Percentiles rank a stretch among this genome's conserved stretches.
phyloP scores from a whole-genome alignment of 2,113 vertebrate genomes.

The Callipepla squamata region DNA sequence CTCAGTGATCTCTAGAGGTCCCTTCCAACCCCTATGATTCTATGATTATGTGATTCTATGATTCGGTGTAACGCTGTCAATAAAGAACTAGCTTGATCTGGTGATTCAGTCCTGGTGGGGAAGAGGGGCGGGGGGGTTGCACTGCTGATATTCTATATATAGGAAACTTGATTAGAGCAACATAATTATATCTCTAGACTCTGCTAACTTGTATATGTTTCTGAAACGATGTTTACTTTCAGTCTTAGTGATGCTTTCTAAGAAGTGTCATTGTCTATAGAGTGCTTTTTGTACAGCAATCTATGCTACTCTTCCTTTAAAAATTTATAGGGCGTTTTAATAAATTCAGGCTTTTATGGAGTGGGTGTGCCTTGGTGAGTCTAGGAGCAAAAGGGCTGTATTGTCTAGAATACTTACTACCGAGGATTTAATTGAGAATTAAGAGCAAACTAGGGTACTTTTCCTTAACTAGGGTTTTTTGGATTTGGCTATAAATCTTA shows the following conservation, averaged over 20 bases:
- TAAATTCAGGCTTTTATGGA: background rate
- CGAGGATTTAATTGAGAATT: background rate
- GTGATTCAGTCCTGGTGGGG: background rate
- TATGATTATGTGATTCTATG: too few species aligned
- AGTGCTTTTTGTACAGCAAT: background rate
- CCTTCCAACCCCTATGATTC: too few species aligned
- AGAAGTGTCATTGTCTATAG: background rate
- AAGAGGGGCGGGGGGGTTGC: background rate
- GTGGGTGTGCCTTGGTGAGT: background rate
- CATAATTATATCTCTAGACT: background rate
- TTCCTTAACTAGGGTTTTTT: background rate
- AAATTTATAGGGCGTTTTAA: background rate
- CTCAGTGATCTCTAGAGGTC: too few species aligned
- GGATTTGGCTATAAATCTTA: background rate
- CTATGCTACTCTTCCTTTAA: background rate
- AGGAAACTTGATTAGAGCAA: background rate
- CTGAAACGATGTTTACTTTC: background rate
- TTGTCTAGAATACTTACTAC: background rate
- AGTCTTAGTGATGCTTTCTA: background rate
- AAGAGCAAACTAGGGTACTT: background rate
- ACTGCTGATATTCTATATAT: background rate
- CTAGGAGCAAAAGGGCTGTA: background rate
- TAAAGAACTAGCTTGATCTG: background rate
- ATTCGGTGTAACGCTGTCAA: background rate
- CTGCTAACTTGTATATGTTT: background rate